A percentile compares a stretch with the other conserved stretches of the same genome.
These are phyloP conservation scores for Porites evermanni DNA, from an alignment of 92 coral and sea anemone species.

Conservation along the genomic window DNA sequence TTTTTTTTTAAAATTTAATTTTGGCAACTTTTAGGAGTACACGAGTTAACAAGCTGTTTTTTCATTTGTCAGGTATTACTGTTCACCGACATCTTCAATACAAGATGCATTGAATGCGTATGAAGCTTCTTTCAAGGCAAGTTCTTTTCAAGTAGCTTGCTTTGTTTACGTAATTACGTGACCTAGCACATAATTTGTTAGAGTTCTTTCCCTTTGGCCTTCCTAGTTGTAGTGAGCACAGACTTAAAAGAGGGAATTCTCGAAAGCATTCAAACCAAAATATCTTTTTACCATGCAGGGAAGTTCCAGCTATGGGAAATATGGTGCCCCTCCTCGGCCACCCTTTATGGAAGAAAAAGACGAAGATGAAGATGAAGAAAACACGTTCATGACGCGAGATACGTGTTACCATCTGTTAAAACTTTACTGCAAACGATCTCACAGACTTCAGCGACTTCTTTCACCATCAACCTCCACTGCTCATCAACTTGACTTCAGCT, in stretches of 20 bases:
- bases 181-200: too few relatives aligned
- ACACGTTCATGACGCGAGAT: slow-evolving; percentile 63
- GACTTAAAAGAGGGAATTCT: neutral
- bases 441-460: slow-evolving; percentile 86
- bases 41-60: neutral
- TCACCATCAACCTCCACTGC: slow-evolving; percentile 90
- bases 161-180: neutral
- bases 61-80: slow-evolving; percentile 70
- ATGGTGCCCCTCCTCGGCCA: slow-evolving; percentile 84
- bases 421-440: slow-evolving; percentile 92
- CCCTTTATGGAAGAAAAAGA: slow-evolving; percentile 75
- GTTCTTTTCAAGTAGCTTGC: neutral
- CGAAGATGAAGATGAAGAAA: slow-evolving; percentile 47
- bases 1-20: too few relatives aligned
- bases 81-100: slow-evolving; percentile 80
- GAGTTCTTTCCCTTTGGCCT: too few relatives aligned
- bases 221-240: neutral
- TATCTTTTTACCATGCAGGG: slow-evolving; percentile 51
- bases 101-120: slow-evolving; percentile 78
- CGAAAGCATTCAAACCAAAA: neutral
- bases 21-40: neutral
- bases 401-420: slow-evolving; percentile 95
- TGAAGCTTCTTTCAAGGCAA: slow-evolving; percentile 86
- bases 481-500: slow-evolving; percentile 87
- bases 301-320: slow-evolving; percentile 77